Conservation (phyloP, 2,888 invertebrate genomes). For the Crossocerus cetratus region DNA sequence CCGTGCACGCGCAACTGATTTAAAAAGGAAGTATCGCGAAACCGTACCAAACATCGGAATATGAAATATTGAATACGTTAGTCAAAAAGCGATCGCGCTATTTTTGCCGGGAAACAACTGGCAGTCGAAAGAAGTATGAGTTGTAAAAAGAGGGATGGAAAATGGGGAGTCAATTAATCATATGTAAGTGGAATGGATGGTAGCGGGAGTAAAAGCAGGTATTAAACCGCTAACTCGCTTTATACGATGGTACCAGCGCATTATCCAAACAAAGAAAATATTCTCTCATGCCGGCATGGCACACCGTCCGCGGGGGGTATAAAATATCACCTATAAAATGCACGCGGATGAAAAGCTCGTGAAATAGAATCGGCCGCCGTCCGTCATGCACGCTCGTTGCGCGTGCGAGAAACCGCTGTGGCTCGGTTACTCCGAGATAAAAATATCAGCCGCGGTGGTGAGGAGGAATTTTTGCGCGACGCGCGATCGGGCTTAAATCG, state of each 20-base stretch:
- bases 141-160: neutral
- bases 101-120: too few relatives aligned
- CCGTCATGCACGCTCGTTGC: slow-evolving; percentile 34
- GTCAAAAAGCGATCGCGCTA: too few relatives aligned
- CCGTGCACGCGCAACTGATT: too few relatives aligned
- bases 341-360: slow-evolving; percentile 17
- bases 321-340: slow-evolving; percentile 8
- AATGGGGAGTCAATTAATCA: slow-evolving; percentile 9
- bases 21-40: too few relatives aligned
- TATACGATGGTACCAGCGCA: neutral
- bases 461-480: slow-evolving; percentile 17
- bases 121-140: too few relatives aligned
- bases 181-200: too few relatives aligned
- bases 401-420: slow-evolving; percentile 32
- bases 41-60: too few relatives aligned
- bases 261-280: slow-evolving; percentile 3
- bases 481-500: too few relatives aligned
- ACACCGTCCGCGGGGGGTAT: neutral
- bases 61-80: too few relatives aligned
- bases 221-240: slow-evolving; percentile 2
- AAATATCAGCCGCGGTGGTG: slow-evolving; percentile 7
- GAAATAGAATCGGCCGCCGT: slow-evolving; percentile 30
- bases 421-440: slow-evolving; percentile 26
- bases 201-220: neutral
- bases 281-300: neutral